phyloP scores from a whole-genome alignment of 2,797 vertebrate species.

The Gymnothorax reevesii region DNA sequence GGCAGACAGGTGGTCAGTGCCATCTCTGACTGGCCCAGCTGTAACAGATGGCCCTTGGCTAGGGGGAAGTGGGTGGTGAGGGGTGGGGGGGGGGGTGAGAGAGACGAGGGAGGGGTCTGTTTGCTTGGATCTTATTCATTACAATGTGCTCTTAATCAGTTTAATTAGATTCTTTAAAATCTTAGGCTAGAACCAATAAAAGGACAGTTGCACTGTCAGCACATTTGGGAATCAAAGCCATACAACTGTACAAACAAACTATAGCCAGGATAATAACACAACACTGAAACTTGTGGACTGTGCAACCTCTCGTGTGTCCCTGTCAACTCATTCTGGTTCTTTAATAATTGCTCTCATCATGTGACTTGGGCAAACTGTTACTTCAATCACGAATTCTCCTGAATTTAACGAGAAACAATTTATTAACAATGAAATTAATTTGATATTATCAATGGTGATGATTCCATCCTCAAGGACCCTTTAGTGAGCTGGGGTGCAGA shows the following conservation, averaged over 20 bases:
- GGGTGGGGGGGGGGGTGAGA: constrained; percentile 63
- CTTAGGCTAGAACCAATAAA: not conserved
- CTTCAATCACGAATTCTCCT: not conserved
- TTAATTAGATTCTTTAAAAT: constrained; percentile 24
- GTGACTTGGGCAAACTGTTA: not conserved
- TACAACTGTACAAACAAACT: not conserved
- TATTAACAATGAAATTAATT: too few relatives aligned
- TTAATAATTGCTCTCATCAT: not conserved
- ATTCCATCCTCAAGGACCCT: too few relatives aligned
- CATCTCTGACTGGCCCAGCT: constrained; percentile 52
- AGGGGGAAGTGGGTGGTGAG: constrained; percentile 57
- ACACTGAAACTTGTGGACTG: not conserved
- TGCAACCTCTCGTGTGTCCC: not conserved
- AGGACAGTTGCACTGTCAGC: not conserved
- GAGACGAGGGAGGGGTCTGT: constrained; percentile 65
- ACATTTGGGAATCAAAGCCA: not conserved
- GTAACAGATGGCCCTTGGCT: constrained; percentile 73
- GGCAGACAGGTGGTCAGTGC: constrained; percentile 61
- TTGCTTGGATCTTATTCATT: constrained; percentile 47
- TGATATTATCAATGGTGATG: too few relatives aligned
- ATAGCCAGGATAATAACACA: not conserved
- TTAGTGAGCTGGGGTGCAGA: too few relatives aligned
- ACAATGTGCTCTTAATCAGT: constrained; percentile 29
- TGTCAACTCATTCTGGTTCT: not conserved
- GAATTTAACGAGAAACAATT: too few relatives aligned